These are phyloP conservation scores for Echiichthys vipera DNA, from an alignment of 2,797 vertebrate species.

Conservation along the genomic window DNA sequence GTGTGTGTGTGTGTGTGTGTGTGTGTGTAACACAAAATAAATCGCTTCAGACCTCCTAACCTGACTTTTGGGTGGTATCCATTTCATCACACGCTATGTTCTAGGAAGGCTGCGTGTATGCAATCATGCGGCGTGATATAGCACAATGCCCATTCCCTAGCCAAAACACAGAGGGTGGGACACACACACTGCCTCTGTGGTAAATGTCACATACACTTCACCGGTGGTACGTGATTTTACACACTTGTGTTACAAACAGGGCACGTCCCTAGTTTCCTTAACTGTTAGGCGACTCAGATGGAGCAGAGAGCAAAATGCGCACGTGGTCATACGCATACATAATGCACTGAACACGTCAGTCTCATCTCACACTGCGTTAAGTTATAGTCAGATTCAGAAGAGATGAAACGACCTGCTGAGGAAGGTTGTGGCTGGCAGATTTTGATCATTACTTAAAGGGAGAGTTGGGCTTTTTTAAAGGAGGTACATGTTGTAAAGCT, in stretches of 20 bases:
- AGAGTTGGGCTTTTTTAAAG: no score
- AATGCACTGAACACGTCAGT: neutral
- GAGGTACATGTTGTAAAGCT: no score
- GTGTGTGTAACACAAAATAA: conserved; percentile 18
- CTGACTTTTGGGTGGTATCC: conserved; percentile 58
- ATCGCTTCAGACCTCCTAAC: conserved; percentile 36
- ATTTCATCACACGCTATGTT: conserved; percentile 57
- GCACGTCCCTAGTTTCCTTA: conserved; percentile 37
- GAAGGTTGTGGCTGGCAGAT: neutral
- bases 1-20: conserved; percentile 6
- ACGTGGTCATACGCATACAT: conserved; percentile 16
- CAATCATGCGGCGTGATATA: conserved; percentile 42
- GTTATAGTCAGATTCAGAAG: neutral
- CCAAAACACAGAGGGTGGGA: conserved; percentile 80
- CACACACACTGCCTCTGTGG: conserved; percentile 42
- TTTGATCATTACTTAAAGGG: neutral
- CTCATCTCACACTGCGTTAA: conserved; percentile 13
- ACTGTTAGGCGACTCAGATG: conserved; percentile 11
- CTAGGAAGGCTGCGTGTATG: conserved; percentile 18
- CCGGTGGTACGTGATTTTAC: conserved; percentile 70
- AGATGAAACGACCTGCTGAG: neutral
- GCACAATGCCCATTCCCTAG: conserved; percentile 69
- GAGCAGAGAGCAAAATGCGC: conserved; percentile 2
- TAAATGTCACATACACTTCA: conserved; percentile 48
- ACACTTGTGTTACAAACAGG: conserved; percentile 42